Base-by-base conservation (phyloP, 2,888 invertebrate species). In the Oeneis ivallda region DNA sequence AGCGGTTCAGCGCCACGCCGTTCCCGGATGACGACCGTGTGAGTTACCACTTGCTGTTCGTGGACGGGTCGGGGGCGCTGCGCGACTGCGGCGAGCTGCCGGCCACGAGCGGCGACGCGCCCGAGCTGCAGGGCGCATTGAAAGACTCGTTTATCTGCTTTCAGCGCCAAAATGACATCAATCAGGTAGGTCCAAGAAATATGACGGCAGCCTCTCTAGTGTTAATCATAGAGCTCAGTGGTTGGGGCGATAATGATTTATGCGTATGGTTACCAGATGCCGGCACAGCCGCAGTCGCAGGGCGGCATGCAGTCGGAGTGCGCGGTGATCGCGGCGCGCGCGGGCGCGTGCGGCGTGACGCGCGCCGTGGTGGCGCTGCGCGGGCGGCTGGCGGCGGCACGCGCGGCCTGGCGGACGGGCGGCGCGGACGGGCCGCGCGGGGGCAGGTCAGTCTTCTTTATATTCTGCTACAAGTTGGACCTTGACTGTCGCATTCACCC, bases 1-100 rank as follows among this genome's bases (percentile, higher is more conserved):
- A 32, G 92, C 93, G 64, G 95, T 95, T 94, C 92, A 57, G 52
- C 10, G 59, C 59, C 10, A 63, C 96, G 95, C 80, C 95, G 95
- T 52, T 53, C 11, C 43, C 64, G 32, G 67, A 49, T 45, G 60
- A 96, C 94, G 84, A 64, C 81, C 86, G 19, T 85, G 93, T 68
- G 37, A 87, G 82, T 49, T 19, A 19, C 32, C 32, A 34, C 32
- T 93, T 96, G 86, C 87, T 96, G 78, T 96, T 95, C 85, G 92
- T 96, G 77, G 95, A 96, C 72, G 90, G 93, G 68, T 95, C 94
- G 80, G 96, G 96, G 80, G 94, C 94, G 45, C 92, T 97, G 72
- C 95, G 96, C 75, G 96, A 97, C 89, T 96, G 96, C 87, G 93
- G 94, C 68, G 95, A 96, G 79, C 91, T 96, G 77, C 96, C 96